Base-by-base conservation (phyloP, 2,888 invertebrate genomes). In the Lasioglossum vierecki region DNA sequence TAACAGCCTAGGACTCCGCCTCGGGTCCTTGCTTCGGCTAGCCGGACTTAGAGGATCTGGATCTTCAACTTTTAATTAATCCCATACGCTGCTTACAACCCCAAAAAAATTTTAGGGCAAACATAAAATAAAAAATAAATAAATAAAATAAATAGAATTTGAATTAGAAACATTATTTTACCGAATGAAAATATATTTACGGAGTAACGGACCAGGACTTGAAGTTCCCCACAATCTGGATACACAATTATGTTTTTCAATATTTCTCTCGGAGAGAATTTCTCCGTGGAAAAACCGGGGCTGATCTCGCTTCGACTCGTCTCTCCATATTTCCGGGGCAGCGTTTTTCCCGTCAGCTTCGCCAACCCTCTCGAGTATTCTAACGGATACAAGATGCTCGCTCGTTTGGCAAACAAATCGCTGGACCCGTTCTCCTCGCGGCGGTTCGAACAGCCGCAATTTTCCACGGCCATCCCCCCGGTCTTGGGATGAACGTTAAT, bases 361-460 rank as follows among this genome's bases (percentile, higher is more conserved):
- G 49, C 70, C 44, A 53, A 53, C 68, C 49, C 44, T 75, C 35
- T 60, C 46, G 49, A 41, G 66, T 39, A 71, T 80, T 80, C 63
- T 41, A 68, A 13, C 53, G 39, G 39, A 39, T 68, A 30, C 15
- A 63, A 57, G 77, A 76, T 76, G 84, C 79, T 76, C 26, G 76
- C 88, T 88, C 88, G 88, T 89, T 89, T 88, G 77, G 81, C 79
- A 82, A 89, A 87, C 86, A 87, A 89, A 89, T 89, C 86, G 85
- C 82, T 53, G 66, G 57, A 73, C 79, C 79, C 81, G 76, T 80
- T 71, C 74, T 77, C 72, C 70, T 68, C 63, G 70, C 44, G 76
- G 73, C 68, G 18, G 66, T 39, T 49, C 53, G 70, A 70, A 53
- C 79, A 66, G 77, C 68, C 76, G 81, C 88, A 84, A 86, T 88